Percentiles rank a stretch among this genome's conserved stretches.
phyloP scores from a whole-genome alignment of 2,797 vertebrate genomes.

The Poeciliopsis turneri region DNA sequence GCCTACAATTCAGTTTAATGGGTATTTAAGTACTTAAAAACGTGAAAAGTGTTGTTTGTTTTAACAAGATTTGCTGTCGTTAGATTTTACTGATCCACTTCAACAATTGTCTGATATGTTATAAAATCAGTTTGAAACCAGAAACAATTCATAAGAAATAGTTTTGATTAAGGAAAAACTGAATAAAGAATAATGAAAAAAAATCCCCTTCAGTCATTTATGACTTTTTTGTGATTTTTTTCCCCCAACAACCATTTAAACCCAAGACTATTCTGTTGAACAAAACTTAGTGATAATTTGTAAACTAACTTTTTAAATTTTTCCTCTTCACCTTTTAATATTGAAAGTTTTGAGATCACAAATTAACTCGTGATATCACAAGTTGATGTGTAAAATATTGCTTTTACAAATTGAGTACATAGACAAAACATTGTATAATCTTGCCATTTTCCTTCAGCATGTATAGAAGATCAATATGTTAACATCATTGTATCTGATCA shows the following conservation, averaged over 20 bases:
- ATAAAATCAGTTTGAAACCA: background rate
- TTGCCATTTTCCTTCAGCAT: background rate
- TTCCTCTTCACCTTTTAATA: slow-evolving; percentile 23
- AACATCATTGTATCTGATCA: background rate
- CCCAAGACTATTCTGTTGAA: background rate
- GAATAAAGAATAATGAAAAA: background rate
- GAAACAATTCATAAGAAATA: background rate
- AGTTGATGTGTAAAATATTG: too few relatives aligned
- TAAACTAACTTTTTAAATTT: background rate
- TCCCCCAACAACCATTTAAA: background rate
- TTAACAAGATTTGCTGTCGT: background rate
- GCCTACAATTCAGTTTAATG: background rate
- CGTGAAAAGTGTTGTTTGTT: background rate
- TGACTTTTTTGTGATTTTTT: background rate
- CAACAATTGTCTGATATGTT: background rate
- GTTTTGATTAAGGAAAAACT: background rate
- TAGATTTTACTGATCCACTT: background rate
- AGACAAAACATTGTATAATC: background rate
- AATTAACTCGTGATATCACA: background rate
- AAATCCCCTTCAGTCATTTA: background rate
- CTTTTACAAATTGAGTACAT: background rate
- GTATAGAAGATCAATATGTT: background rate
- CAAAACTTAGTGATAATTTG: background rate
- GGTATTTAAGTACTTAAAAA: background rate
- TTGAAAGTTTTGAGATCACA: background rate